phyloP scores from a whole-genome alignment of 1,140 invertebrate genomes.

The Lucilia cuprina region DNA sequence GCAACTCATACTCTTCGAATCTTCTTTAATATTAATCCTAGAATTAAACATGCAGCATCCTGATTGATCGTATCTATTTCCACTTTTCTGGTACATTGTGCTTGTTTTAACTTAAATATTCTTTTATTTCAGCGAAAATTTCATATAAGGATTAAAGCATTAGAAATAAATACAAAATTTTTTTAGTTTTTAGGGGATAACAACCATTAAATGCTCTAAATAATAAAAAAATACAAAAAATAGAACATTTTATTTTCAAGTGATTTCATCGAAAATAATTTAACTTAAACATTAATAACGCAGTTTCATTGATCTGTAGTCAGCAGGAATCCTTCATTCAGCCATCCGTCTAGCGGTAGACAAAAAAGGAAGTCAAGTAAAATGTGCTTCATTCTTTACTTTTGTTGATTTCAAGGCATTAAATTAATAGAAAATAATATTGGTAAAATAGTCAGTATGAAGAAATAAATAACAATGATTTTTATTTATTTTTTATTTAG shows the following conservation, averaged over 20 bases:
- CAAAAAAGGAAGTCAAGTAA: background rate
- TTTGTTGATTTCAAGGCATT: slow-evolving; percentile 4
- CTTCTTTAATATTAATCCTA: no score
- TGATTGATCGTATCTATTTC: no score
- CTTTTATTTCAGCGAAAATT: background rate
- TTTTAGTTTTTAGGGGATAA: background rate
- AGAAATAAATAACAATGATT: background rate
- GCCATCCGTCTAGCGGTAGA: no score
- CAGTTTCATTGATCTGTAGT: slow-evolving; percentile 7
- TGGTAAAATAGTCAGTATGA: background rate
- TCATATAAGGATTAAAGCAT: slow-evolving; percentile 13
- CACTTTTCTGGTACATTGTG: no score
- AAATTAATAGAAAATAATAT: background rate
- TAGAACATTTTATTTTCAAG: background rate
- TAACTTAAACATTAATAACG: slow-evolving; percentile 20
- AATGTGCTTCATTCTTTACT: slow-evolving; percentile 17
- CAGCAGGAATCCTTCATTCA: background rate
- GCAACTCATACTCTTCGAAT: no score
- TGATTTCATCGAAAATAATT: background rate
- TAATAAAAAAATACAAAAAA: background rate
- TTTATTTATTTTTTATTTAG: slow-evolving; percentile 46
- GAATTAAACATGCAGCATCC: no score
- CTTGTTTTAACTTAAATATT: slow-evolving; percentile 17
- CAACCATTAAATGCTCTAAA: slow-evolving; percentile 12
- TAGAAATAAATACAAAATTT: background rate